Conservation (phyloP, 2,797 vertebrate genomes). For the Rhabdomys pumilio region DNA sequence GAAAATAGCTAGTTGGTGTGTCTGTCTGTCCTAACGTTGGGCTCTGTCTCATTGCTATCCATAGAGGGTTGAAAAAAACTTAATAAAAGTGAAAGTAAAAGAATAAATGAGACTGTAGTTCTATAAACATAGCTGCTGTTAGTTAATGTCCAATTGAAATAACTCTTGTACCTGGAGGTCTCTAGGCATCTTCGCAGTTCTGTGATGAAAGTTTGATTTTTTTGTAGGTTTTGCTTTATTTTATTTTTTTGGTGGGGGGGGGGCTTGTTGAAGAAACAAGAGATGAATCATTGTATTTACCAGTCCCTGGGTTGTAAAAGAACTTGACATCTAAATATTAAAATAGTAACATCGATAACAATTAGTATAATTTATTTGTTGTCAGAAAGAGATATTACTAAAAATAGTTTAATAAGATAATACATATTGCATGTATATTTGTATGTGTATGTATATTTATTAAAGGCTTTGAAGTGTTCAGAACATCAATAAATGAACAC, state of each 20-base stretch:
- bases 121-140: not conserved
- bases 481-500: conserved; percentile 2
- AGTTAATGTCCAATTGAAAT: not conserved
- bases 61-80: not conserved
- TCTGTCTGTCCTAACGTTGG: not conserved
- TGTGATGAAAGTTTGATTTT: not conserved
- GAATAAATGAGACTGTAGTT: not conserved
- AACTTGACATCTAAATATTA: not conserved
- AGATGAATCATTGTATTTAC: not conserved
- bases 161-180: not conserved
- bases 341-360: not conserved
- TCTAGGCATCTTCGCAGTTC: not conserved
- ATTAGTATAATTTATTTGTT: not conserved
- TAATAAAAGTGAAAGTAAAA: conserved; percentile 19
- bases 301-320: not conserved
- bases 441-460: not conserved
- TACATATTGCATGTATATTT: not conserved
- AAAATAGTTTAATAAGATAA: not conserved
- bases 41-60: not conserved
- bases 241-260: not conserved
- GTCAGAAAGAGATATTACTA: not conserved
- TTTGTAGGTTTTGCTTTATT: not conserved
- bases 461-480: not conserved
- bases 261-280: not conserved
- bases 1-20: not conserved